A percentile compares a stretch with the other conserved stretches of the same genome.
Conservation (phyloP, 2,888 invertebrate species). For the Tubiluchus corallicola region DNA sequence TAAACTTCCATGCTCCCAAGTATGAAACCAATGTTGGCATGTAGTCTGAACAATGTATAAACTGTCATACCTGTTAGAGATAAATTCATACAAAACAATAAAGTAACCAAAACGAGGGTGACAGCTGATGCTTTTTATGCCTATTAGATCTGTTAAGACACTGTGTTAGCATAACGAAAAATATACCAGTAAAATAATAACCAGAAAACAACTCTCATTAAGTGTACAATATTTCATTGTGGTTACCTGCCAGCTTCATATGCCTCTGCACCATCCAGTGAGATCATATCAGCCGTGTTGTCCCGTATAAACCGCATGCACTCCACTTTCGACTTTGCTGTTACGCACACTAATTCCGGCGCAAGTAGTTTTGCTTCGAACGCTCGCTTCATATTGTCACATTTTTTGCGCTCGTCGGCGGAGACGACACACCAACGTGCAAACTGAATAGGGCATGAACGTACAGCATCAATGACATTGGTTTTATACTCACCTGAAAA, state of each 20-base stretch:
- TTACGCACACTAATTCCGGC: slow-evolving; percentile 56
- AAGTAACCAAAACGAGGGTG: too few relatives aligned
- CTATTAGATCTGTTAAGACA: too few relatives aligned
- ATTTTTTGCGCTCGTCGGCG: slow-evolving; percentile 26
- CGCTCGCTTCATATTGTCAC: slow-evolving; percentile 17
- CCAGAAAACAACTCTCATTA: too few relatives aligned
- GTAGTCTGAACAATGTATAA: too few relatives aligned
- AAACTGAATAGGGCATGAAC: slow-evolving; percentile 20
- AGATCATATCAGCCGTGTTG: slow-evolving; percentile 28
- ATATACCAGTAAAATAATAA: too few relatives aligned
- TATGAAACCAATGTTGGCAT: too few relatives aligned
- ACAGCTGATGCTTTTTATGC: too few relatives aligned
- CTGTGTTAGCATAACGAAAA: too few relatives aligned
- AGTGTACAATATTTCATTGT: too few relatives aligned
- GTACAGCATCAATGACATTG: slow-evolving; percentile 2
- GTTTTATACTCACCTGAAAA: not conserved
- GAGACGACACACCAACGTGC: slow-evolving; percentile 29
- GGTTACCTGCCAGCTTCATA: slow-evolving; percentile 24
- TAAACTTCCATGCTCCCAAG: too few relatives aligned
- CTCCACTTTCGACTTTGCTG: slow-evolving; percentile 35
- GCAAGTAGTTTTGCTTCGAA: slow-evolving; percentile 27
- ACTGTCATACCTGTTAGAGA: too few relatives aligned
- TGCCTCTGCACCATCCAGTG: slow-evolving; percentile 28
- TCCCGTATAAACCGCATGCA: slow-evolving; percentile 27
- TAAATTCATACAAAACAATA: too few relatives aligned